These are phyloP conservation scores for Euclidia mi DNA, from an alignment of 2,888 invertebrate genomes.

Conservation along the genomic window DNA sequence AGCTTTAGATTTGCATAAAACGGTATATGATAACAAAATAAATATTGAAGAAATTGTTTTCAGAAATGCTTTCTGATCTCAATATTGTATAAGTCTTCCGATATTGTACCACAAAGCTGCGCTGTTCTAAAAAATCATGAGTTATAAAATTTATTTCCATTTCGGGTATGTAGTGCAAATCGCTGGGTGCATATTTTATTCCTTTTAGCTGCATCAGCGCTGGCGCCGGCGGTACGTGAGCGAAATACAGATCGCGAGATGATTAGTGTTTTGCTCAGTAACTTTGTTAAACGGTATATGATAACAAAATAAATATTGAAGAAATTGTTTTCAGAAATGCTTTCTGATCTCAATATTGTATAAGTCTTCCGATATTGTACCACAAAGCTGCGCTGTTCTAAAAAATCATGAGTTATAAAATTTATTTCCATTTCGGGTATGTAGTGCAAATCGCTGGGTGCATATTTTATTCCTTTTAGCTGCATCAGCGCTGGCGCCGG, in stretches of 20 bases:
- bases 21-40: too few species aligned
- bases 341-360: too few species aligned
- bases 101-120: conserved; percentile 14
- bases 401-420: conserved; percentile 30
- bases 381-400: conserved; percentile 12
- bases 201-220: conserved; percentile 64
- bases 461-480: conserved; percentile 66
- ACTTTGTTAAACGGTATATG: too few species aligned
- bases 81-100: neutral
- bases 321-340: neutral
- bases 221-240: conserved; percentile 61
- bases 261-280: conserved; percentile 54
- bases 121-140: conserved; percentile 11
- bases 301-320: neutral
- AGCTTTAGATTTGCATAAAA: too few species aligned
- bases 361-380: conserved; percentile 6
- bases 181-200: conserved; percentile 65
- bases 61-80: neutral
- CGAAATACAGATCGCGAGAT: conserved; percentile 55
- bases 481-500: conserved; percentile 60
- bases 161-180: conserved; percentile 58
- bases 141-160: conserved; percentile 43
- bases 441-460: conserved; percentile 62
- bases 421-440: conserved; percentile 42
- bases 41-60: neutral